These are phyloP conservation scores for Seriola rivoliana DNA, from an alignment of 2,113 vertebrate species.

Conservation along the genomic window DNA sequence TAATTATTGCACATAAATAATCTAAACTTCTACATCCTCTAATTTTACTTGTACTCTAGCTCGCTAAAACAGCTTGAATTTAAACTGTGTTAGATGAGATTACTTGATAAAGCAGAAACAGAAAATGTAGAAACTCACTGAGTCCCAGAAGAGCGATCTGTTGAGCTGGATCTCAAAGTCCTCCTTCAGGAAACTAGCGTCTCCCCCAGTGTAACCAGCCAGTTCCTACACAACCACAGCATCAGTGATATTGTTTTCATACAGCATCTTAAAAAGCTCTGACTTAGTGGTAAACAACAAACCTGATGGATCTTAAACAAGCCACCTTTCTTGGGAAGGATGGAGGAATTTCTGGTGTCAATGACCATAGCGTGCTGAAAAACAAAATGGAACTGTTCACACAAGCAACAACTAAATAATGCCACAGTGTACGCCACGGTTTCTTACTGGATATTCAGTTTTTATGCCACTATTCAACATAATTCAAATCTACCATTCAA, in stretches of 20 bases:
- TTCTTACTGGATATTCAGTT: not conserved
- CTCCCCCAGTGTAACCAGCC: slow-evolving; percentile 95
- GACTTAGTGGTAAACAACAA: slow-evolving; percentile 8
- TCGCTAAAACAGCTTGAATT: not conserved
- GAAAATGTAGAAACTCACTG: slow-evolving; percentile 83
- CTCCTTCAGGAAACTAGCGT: slow-evolving; percentile 95
- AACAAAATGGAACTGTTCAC: not conserved
- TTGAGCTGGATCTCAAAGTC: slow-evolving; percentile 97
- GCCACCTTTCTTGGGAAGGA: slow-evolving; percentile 91
- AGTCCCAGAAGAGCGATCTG: slow-evolving; percentile 89
- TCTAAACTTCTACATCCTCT: not conserved
- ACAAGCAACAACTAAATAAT: not conserved
- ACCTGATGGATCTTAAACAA: slow-evolving; percentile 98
- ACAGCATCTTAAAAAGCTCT: not conserved
- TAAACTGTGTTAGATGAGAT: not conserved
- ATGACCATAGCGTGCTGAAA: slow-evolving; percentile 94
- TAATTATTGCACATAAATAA: not conserved
- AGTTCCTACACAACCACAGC: slow-evolving; percentile 86
- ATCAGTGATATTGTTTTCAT: not conserved
- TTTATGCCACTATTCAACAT: not conserved
- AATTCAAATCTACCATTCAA: not conserved
- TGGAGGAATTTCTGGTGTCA: slow-evolving; percentile 94
- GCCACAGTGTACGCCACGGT: too few relatives aligned
- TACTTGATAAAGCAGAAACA: not conserved
- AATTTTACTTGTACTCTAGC: too few relatives aligned